Evolutionary conservation across 2,888 invertebrate genomes (phyloP), one percentile per base, ranked within the genome.

Genomic region (Philereme vetulata): DNA sequence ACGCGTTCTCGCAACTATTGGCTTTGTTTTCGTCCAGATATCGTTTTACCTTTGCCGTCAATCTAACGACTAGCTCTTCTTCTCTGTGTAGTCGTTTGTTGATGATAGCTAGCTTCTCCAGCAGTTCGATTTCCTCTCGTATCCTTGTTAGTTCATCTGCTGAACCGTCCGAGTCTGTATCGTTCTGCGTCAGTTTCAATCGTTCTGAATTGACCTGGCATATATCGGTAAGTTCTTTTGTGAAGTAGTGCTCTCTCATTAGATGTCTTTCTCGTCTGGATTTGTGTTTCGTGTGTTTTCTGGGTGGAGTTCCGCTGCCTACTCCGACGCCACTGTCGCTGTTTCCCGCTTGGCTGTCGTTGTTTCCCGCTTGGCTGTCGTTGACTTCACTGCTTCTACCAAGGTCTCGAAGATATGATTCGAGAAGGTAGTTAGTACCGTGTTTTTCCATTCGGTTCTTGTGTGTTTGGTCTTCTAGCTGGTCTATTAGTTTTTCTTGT

Each of bases 391-490:
- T 88, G 70, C 79, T 82, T 65, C 90, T 72, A 2, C 91, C 90
- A 0, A 92, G 75, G 67, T 92, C 92, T 38, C 91, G 80, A 21
- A 96, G 91, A 79, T 96, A 96, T 0, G 96, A 95, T 81, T 96
- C 96, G 10, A 96, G 89, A 50, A 96, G 92, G 80, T 96, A 96
- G 84, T 96, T 96, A 65, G 95, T 95, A 11, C 96, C 96, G 76
- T 96, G 94, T 74, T 95, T 95, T 67, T 95, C 94, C 85, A 95
- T 95, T 50, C 96, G 90, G 47, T 93, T 94, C 67, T 94, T 94
- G 83, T 96, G 96, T 35, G 96, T 95, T 77, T 96, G 95, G 76
- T 96, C 95, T 89, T 96, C 96, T 71, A 96, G 93, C 75, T 94
- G 94, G 66, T 95, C 95, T 72, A 97, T 97, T 75, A 96, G 94